A percentile compares a stretch with the other conserved stretches of the same genome.
These are phyloP conservation scores for Helleia helle DNA, from an alignment of 2,888 invertebrate species.

Conservation along the genomic window DNA sequence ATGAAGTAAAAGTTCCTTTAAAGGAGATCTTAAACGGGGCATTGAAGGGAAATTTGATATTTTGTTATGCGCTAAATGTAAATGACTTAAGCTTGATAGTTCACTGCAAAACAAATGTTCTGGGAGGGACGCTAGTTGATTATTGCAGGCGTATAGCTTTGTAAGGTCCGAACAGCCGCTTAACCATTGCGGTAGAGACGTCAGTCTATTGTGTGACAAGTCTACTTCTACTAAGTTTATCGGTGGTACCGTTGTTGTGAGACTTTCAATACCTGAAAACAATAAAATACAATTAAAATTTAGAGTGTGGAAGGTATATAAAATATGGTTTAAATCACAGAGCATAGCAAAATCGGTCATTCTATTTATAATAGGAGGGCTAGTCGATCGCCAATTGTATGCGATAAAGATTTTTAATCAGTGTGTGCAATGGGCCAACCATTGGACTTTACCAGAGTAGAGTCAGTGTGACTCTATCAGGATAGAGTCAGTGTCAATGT, in stretches of 20 bases:
- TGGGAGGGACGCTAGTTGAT: constrained; percentile 79
- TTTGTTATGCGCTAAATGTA: constrained; percentile 86
- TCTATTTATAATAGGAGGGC: too few relatives aligned
- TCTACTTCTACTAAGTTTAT: constrained; percentile 83
- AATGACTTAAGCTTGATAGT: constrained; percentile 79
- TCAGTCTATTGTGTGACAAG: constrained; percentile 84
- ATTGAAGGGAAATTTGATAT: constrained; percentile 82
- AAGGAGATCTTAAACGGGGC: constrained; percentile 75
- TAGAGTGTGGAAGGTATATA: not conserved
- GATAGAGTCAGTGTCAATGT: too few relatives aligned
- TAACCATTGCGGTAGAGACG: constrained; percentile 83
- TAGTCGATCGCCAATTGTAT: too few relatives aligned
- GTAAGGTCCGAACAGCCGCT: constrained; percentile 81
- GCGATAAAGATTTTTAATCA: too few relatives aligned
- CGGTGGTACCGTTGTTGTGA: constrained; percentile 81
- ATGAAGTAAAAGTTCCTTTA: constrained; percentile 83
- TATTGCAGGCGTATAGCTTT: constrained; percentile 83
- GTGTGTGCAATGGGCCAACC: too few relatives aligned
- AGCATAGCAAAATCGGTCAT: too few relatives aligned
- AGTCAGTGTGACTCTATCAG: too few relatives aligned
- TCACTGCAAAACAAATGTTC: constrained; percentile 84
- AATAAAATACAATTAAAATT: constrained; percentile 13
- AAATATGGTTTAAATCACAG: too few relatives aligned
- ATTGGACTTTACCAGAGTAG: too few relatives aligned
- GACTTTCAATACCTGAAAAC: constrained; percentile 80